phyloP scores from a whole-genome alignment of 2,888 invertebrate species.

The Microctonus brassicae region DNA sequence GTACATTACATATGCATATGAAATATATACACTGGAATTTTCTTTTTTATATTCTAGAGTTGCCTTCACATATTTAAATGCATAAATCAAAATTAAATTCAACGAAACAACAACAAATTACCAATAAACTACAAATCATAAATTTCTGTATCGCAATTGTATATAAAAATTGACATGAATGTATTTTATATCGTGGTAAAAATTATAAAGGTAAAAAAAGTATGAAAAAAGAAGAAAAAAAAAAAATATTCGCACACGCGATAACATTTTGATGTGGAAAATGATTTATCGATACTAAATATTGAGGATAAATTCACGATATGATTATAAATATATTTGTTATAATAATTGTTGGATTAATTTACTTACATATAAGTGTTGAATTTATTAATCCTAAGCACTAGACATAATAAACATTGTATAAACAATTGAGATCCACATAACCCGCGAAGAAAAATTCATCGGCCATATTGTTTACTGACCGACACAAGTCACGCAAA shows the following conservation, averaged over 20 bases:
- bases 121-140: not conserved
- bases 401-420: slow-evolving; percentile 40
- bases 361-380: slow-evolving; percentile 26
- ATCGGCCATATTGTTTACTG: slow-evolving; percentile 64
- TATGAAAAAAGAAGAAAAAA: not conserved
- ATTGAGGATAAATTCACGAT: not conserved
- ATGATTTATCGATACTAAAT: slow-evolving; percentile 2
- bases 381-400: slow-evolving; percentile 32
- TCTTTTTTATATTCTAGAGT: not conserved
- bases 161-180: not conserved
- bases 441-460: slow-evolving; percentile 59
- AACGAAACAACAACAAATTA: not conserved
- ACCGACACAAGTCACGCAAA: not conserved
- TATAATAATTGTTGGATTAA: not conserved
- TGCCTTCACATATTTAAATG: not conserved
- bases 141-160: not conserved
- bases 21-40: not conserved
- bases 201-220: not conserved
- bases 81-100: not conserved
- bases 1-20: not conserved
- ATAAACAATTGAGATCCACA: slow-evolving; percentile 53
- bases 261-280: not conserved
- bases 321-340: not conserved
- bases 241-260: not conserved
- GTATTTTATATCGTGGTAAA: not conserved